Evolutionary conservation across 1,140 invertebrate genomes (phyloP), one percentile per base, ranked within the genome.

Genomic region (Maniola jurtina): DNA sequence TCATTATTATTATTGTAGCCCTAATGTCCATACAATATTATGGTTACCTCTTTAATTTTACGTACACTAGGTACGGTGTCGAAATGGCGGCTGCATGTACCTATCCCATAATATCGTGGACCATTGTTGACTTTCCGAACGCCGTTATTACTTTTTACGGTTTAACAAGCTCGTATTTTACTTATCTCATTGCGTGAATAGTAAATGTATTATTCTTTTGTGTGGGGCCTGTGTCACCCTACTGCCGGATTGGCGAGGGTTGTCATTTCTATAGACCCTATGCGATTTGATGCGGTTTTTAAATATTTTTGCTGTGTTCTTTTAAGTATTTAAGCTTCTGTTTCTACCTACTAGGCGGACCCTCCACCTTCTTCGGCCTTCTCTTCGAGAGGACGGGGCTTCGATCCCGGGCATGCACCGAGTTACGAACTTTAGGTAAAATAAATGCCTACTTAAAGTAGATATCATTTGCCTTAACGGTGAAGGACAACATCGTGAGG

Each of bases 81-180:
- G 62, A 69, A 66, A 71, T 69, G 61, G 69, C 71, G 66, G 71
- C 71, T 64, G 66, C 61, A 64, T 75, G 70, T 70, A n/a, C n/a
- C n/a, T n/a, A 70, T 68, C 63, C 75, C 67, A 66, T 73, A 71
- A 81, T 79, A 80, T 77, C 75, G 13, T 11, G 71, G 61, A 71
- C 80, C 81, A 81, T 86, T 90, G 88, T 90, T 90, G 88, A 90
- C 86, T 89, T 81, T 25, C 83, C 69, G 65, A 62, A 75, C 83
- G 79, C 81, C 76, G 85, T 88, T 88, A 86, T 88, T 86, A 87
- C 82, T 85, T 88, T 89, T 89, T 87, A 89, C 87, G 87, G 84
- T 86, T 90, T 88, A 88, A 88, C 86, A 88, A 86, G 81, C 86
- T 88, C 84, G 83, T 85, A 86, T 86, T 87, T 90, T 86, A 86